Conservation (phyloP, 2,113 vertebrate species). For the Porphyrio hochstetteri region DNA sequence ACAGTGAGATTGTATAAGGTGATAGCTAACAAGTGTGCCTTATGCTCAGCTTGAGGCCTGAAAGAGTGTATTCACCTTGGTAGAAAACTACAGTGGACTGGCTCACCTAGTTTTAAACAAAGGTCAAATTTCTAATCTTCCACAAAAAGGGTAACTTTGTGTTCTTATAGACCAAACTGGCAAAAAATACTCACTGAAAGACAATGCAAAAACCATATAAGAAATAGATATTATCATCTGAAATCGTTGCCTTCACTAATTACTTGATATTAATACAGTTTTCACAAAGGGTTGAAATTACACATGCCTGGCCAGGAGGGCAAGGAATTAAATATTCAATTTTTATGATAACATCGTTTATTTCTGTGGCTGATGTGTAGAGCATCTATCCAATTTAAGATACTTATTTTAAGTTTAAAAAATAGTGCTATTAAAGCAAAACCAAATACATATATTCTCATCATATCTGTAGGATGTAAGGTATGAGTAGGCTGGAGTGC, state of each 20-base stretch:
- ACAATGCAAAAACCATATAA: background rate
- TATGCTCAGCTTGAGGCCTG: background rate
- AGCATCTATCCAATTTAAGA: background rate
- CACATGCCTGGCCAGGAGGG: background rate
- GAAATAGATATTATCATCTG: background rate
- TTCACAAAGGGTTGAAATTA: background rate
- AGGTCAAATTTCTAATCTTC: background rate
- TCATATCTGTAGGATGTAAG: background rate
- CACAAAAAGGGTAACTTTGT: background rate
- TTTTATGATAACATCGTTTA: background rate
- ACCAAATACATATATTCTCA: background rate
- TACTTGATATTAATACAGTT: background rate
- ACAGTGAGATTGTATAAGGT: background rate
- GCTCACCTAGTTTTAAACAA: background rate
- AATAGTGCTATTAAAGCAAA: background rate
- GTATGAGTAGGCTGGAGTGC: background rate
- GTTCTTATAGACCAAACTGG: background rate
- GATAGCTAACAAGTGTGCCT: background rate
- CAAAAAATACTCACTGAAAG: background rate
- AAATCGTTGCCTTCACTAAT: background rate
- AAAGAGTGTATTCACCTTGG: background rate
- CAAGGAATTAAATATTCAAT: background rate
- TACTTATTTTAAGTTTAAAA: background rate
- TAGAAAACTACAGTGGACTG: background rate
- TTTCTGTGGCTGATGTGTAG: background rate